These are phyloP conservation scores for Hystrix cristata DNA, from an alignment of 2,113 vertebrate genomes.

Conservation along the genomic window DNA sequence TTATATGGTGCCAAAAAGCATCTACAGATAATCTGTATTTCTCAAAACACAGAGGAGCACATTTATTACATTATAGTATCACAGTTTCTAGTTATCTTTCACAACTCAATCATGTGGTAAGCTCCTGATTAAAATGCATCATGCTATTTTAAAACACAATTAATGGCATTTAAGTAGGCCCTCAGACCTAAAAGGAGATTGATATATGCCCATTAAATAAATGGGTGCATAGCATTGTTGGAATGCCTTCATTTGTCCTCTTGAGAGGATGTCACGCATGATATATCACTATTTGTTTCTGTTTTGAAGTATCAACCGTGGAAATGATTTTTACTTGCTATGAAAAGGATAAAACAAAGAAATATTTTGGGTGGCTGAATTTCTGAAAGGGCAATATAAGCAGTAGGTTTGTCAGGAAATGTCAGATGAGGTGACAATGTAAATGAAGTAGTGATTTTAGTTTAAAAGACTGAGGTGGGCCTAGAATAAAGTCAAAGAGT, in stretches of 20 bases:
- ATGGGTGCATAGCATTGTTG: background rate
- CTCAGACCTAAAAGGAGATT: background rate
- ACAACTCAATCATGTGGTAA: background rate
- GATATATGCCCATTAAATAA: background rate
- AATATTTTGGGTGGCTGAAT: slow-evolving; percentile 18
- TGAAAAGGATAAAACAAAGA: slow-evolving; percentile 35
- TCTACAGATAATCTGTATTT: background rate
- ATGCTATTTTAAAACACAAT: background rate
- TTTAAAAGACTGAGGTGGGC: background rate
- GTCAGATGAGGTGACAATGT: background rate
- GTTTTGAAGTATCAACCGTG: slow-evolving; percentile 8
- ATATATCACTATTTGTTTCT: background rate
- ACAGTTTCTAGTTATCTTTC: background rate
- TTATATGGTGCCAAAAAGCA: background rate
- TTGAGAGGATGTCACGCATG: background rate
- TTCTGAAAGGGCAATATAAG: slow-evolving; percentile 2
- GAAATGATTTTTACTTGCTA: slow-evolving; percentile 30
- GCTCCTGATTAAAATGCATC: background rate
- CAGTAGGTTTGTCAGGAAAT: background rate
- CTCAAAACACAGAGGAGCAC: background rate
- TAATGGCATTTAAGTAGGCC: background rate
- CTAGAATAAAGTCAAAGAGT: background rate
- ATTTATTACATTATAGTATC: background rate
- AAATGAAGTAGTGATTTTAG: slow-evolving; percentile 24
- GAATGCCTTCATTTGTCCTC: background rate